A percentile compares a stretch with the other conserved stretches of the same genome.
Conservation (phyloP, 2,888 invertebrate species). For the Clostera curtula region DNA sequence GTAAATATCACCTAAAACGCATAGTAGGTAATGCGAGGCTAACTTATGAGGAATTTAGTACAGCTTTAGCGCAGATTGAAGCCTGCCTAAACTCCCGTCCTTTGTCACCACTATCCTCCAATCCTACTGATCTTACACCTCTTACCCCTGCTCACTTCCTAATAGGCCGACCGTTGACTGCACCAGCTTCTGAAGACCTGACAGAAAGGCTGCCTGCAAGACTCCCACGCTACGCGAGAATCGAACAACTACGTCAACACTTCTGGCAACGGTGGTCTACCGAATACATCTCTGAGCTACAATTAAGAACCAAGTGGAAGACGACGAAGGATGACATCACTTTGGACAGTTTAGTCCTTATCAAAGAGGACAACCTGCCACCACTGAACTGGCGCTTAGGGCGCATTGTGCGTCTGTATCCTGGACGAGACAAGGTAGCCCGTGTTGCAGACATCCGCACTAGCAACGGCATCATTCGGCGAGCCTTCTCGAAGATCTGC, state of each 20-base stretch:
- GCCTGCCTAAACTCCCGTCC: no score
- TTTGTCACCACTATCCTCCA: no score
- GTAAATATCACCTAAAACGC: no score
- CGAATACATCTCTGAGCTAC: conserved; percentile 11
- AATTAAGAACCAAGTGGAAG: conserved; percentile 6
- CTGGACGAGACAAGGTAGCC: not conserved
- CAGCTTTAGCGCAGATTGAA: no score
- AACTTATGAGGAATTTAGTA: no score
- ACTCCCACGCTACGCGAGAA: no score
- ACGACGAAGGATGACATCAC: not conserved
- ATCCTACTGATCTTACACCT: no score
- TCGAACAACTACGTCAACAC: conserved; percentile 6
- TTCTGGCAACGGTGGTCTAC: conserved; percentile 12
- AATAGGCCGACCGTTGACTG: no score
- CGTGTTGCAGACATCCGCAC: not conserved
- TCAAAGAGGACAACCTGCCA: not conserved
- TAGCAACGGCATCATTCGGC: not conserved
- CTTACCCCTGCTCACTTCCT: no score
- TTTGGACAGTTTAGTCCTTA: not conserved
- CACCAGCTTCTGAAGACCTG: no score
- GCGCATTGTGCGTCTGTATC: not conserved
- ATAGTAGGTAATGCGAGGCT: no score
- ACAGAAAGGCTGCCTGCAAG: no score
- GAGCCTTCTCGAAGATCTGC: not conserved
- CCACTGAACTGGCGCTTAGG: conserved; percentile 1